Conservation (phyloP, 1,140 invertebrate species). For the Metopolophium dirhodum region DNA sequence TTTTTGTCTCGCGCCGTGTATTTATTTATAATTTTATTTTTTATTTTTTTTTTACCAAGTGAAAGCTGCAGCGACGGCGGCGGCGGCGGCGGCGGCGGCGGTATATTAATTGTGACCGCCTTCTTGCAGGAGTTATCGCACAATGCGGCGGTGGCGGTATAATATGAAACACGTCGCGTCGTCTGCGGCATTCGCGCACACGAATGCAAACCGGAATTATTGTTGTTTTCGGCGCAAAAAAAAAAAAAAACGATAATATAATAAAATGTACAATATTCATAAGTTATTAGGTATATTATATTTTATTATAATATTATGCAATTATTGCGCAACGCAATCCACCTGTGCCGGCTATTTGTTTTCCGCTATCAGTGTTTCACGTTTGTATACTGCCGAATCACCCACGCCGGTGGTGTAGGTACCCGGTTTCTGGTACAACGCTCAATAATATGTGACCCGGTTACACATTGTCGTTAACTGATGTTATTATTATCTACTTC, state of each 20-base stretch:
- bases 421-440: not conserved
- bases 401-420: not conserved
- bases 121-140: conserved; percentile 1
- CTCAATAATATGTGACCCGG: not conserved
- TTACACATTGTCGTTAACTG: not conserved
- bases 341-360: not conserved
- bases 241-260: not conserved
- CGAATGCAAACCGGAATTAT: conserved; percentile 24
- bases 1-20: not conserved
- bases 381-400: not conserved
- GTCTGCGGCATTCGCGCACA: not conserved
- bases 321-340: not conserved
- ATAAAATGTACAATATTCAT: not conserved
- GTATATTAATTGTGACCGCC: conserved; percentile 33
- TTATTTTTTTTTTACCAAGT: conserved; percentile 31
- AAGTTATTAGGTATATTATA: not conserved
- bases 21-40: not conserved
- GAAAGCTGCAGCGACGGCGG: not conserved
- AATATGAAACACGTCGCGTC: conserved; percentile 16
- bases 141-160: conserved; percentile 21
- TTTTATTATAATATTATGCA: not conserved
- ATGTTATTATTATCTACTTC: not conserved
- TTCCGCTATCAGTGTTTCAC: not conserved
- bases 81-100: too few species aligned
- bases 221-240: not conserved